phyloP scores from a whole-genome alignment of 2,888 invertebrate genomes.

The Chrysomela aeneicollis region DNA sequence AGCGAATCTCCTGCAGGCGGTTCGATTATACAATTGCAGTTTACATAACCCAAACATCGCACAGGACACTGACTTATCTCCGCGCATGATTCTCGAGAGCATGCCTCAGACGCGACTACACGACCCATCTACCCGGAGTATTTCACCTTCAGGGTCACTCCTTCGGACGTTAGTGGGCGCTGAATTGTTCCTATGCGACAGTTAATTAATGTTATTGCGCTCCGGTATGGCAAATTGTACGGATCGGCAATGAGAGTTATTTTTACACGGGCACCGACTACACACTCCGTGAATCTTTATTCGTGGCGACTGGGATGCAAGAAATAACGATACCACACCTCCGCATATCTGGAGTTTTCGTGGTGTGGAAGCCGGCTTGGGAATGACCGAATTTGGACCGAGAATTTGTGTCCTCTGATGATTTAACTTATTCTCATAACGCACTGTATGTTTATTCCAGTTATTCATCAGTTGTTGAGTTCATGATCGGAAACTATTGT shows the following conservation, averaged over 20 bases:
- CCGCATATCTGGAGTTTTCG: neutral
- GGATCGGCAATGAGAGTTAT: constrained; percentile 36
- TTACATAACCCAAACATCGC: neutral
- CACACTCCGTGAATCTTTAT: constrained; percentile 5
- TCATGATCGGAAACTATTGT: no score
- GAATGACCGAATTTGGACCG: neutral
- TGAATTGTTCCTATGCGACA: constrained; percentile 37
- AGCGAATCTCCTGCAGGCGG: no score
- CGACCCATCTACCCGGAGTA: constrained; percentile 29
- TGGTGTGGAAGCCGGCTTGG: neutral
- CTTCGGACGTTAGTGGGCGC: constrained; percentile 37
- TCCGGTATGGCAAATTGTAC: constrained; percentile 32
- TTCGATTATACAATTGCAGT: neutral
- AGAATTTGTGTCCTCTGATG: neutral
- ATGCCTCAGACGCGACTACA: constrained; percentile 25
- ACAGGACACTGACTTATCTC: neutral
- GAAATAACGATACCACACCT: neutral
- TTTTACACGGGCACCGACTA: constrained; percentile 10
- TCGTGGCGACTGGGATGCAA: neutral
- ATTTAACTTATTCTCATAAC: constrained; percentile 2
- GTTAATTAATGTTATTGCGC: constrained; percentile 42
- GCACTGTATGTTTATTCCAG: no score
- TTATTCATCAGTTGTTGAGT: no score
- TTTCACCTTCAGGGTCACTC: constrained; percentile 35
- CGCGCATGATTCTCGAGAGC: constrained; percentile 7